Base-by-base conservation (phyloP, 1,140 invertebrate genomes). In the Ruditapes philippinarum region DNA sequence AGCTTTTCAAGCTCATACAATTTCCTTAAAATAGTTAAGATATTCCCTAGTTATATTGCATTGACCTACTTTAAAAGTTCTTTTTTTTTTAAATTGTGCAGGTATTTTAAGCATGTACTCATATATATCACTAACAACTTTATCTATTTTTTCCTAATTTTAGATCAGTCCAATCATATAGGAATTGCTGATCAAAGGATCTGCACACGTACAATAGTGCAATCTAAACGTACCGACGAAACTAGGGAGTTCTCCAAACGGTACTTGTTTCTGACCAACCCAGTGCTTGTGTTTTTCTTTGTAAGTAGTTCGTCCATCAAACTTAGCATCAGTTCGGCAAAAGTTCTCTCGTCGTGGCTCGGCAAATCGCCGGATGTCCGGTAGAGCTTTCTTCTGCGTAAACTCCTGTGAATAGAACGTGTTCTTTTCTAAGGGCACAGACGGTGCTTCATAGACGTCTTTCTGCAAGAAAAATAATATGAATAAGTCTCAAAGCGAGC, bases 241-340 rank as follows among this genome's bases (percentile, higher is more conserved):
- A 76, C 92, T 94, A 31, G 95, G 94, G 28, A 95, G 82, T 74
- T 95, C 95, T 49, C 93, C 92, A 80, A 95, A 95, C 22, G 91
- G 83, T 25, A 93, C 90, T 22, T 74, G 89, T 25, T 93, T 93
- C 45, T 94, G 91, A 25, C 92, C 88, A 33, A 93, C 88, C 95
- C 95, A 95, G 51, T 93, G 89, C 78, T 94, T 95, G 78, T 85
- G 95, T 65, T 94, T 91, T 28, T 95, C 92, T 74, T 93, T 94
- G 60, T 92, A 94, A 33, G 94, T 95, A 3, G 95, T 95, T 22
- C 83, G 81, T n/a, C 51, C 91, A n/a, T 95, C 94, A 89, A 95
- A 94, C 60, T 90, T 93, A 12, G 91, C 91, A 40, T 90, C 25
- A 33, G 90, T 45, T 36, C 84, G 25, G 42, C 83, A 57, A 70